Base-by-base conservation (phyloP, 2,888 invertebrate genomes). In the Tryphoninae sp. region DNA sequence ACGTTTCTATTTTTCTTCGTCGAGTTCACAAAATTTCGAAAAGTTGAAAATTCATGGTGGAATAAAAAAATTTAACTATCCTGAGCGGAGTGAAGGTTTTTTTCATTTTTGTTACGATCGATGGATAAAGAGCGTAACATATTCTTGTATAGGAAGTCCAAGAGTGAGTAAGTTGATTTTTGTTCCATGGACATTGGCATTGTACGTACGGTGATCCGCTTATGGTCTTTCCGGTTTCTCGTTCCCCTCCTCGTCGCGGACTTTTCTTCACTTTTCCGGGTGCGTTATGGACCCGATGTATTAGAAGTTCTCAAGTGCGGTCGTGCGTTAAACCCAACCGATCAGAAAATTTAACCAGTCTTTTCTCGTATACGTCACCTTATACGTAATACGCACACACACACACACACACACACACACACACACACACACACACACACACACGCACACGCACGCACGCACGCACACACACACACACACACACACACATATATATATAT, bases 301-400 rank as follows among this genome's bases (percentile, higher is more conserved):
- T 78, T 78, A 78, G 69, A 78, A 81, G 74, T 81, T 78, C 67
- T 51, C 61, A 75, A 75, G 68, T n/a, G 51, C 74, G 74, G 40
- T 75, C 71, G 80, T 73, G 77, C 76, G 76, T 81, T 81, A 80
- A 81, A 77, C 80, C 6, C 72, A 67, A 33, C 13, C 77, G 74
- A 80, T 80, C 80, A 51, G 64, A 40, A 64, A 74, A 77, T 80
- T 82, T 82, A 80, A 80, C 77, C 80, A 82, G 79, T 23, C 23
- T 62, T 40, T 78, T 59, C 33, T 33, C 72, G 58, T 51, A 51
- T 51, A 26, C 33, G 19, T 22, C 40, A 22, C 65, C 71, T 79
- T 79, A 82, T 79, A 71, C 40, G n/a, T n/a, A n/a, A n/a, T n/a
- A n/a, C n/a, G n/a, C n/a, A n/a, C n/a, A n/a, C n/a, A n/a, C n/a